Evolutionary conservation across 2,888 invertebrate genomes (phyloP).

Genomic region (Osmoderma eremita): DNA sequence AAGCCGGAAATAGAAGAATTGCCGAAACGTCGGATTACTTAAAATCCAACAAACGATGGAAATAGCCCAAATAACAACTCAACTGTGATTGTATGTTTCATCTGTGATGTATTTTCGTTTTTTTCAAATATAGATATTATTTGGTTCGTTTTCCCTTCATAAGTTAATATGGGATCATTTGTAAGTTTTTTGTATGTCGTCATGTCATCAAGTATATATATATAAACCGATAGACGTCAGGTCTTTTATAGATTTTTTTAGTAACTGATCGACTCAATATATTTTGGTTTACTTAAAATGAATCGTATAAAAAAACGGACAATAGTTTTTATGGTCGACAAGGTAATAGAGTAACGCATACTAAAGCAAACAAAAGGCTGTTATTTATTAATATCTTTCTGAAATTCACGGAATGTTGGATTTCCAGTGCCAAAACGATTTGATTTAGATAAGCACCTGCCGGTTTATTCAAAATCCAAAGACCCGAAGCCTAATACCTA

Average conservation of each 20-base stretch:
- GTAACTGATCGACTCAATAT: no score
- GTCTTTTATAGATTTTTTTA: no score
- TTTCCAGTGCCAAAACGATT: slow-evolving; percentile 4
- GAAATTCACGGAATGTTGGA: slow-evolving; percentile 24
- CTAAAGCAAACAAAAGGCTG: slow-evolving; percentile 20
- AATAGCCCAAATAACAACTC: no score
- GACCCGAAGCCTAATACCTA: no score
- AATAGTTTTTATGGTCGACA: background rate
- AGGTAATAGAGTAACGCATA: slow-evolving; percentile 7
- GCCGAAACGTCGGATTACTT: no score
- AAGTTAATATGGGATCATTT: background rate
- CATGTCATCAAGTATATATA: no score
- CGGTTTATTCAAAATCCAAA: no score
- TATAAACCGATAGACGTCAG: no score
- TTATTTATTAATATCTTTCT: slow-evolving; percentile 26
- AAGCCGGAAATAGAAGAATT: no score
- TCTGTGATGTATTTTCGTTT: background rate
- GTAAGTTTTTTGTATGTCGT: background rate
- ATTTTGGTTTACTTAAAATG: no score
- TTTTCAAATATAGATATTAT: background rate
- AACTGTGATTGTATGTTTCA: background rate
- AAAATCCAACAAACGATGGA: no score
- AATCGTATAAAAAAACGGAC: slow-evolving; percentile 17
- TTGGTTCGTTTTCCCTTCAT: background rate
- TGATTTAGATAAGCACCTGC: no score